These are phyloP conservation scores for Argya squamiceps DNA, from an alignment of 2,797 vertebrate species.

Conservation along the genomic window DNA sequence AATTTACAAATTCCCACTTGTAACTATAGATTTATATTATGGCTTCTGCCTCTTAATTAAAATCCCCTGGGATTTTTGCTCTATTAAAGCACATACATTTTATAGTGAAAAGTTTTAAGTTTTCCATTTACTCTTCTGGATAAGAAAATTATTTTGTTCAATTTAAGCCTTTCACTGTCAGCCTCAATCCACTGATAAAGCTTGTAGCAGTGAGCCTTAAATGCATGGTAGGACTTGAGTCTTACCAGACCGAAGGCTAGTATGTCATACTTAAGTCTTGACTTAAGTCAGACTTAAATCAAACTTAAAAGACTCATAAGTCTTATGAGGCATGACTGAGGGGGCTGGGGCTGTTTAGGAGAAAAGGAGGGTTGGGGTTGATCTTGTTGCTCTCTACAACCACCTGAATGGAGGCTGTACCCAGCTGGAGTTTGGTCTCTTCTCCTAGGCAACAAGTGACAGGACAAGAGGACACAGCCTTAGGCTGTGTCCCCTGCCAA, in stretches of 20 bases:
- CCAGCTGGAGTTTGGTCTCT: rapidly evolving
- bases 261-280: background rate
- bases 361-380: background rate
- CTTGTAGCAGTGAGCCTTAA: background rate
- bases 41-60: background rate
- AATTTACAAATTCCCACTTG: background rate
- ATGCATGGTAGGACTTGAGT: background rate
- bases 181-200: background rate
- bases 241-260: background rate
- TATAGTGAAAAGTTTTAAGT: background rate
- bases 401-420: background rate
- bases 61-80: background rate
- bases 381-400: rapidly evolving
- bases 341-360: background rate
- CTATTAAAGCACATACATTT: background rate
- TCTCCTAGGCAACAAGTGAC: background rate
- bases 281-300: background rate
- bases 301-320: background rate
- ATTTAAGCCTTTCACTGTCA: background rate
- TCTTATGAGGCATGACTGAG: background rate
- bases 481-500: background rate
- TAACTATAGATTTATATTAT: background rate
- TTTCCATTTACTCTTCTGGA: background rate
- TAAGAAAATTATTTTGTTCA: background rate
- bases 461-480: background rate